These are phyloP conservation scores for Calyptomena viridis DNA, from an alignment of 2,113 vertebrate species.

Conservation along the genomic window DNA sequence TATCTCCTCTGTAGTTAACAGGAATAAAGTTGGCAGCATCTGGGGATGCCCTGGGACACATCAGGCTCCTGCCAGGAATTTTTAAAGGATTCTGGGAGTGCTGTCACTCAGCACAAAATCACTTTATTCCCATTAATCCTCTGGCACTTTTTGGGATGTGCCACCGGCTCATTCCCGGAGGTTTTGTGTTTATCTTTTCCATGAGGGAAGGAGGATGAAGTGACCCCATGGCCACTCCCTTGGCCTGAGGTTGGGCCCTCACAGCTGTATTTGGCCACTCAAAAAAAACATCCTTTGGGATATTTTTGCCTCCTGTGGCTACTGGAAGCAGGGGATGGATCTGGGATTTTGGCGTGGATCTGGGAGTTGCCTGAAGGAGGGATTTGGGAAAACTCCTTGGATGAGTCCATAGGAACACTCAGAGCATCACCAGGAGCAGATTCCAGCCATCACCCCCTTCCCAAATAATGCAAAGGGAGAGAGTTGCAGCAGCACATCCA, in stretches of 20 bases:
- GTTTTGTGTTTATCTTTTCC: background rate
- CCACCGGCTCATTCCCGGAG: background rate
- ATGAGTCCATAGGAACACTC: accelerated
- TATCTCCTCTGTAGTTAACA: accelerated
- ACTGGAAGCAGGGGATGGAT: accelerated
- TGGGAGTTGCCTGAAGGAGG: background rate
- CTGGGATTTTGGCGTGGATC: accelerated
- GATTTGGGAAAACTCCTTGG: background rate
- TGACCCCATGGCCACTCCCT: background rate
- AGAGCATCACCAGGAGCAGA: accelerated
- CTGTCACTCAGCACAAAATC: accelerated
- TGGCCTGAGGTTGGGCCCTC: background rate
- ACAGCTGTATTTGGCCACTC: background rate
- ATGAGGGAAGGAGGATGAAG: background rate
- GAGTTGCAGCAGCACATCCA: background rate
- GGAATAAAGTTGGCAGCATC: accelerated
- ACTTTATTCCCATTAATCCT: accelerated
- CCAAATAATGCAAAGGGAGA: background rate
- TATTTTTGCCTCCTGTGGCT: background rate
- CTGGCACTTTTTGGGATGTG: accelerated
- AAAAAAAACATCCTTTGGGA: background rate
- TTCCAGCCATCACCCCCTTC: accelerated
- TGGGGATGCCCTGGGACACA: accelerated
- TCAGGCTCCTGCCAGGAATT: background rate
- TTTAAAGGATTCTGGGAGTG: accelerated